Evolutionary conservation across 2,888 invertebrate species (phyloP).

Genomic region (Himalopsyche japonica): DNA sequence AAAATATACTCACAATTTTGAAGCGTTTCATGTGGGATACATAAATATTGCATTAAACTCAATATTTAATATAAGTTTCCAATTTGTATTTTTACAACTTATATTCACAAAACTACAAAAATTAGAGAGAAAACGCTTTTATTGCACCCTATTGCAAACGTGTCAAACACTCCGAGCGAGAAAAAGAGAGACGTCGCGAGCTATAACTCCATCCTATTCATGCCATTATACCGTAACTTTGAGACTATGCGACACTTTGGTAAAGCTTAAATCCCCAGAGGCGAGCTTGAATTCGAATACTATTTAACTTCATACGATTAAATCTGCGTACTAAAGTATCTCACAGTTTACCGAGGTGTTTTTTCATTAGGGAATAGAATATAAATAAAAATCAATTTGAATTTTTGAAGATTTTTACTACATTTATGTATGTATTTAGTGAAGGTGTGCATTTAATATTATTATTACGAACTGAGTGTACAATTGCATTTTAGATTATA

Average conservation of each 20-base stretch:
- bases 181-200: slow-evolving; percentile 33
- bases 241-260: slow-evolving; percentile 23
- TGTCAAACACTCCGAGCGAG: slow-evolving; percentile 27
- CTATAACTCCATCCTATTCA: slow-evolving; percentile 39
- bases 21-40: slow-evolving; percentile 19
- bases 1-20: slow-evolving; percentile 17
- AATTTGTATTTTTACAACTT: slow-evolving; percentile 41
- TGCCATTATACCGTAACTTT: slow-evolving; percentile 31
- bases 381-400: slow-evolving; percentile 27
- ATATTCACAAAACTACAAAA: slow-evolving; percentile 37
- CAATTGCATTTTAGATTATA: slow-evolving; percentile 34
- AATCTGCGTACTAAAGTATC: slow-evolving; percentile 11
- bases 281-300: not conserved
- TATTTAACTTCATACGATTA: not conserved
- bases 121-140: slow-evolving; percentile 38
- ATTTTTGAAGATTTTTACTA: slow-evolving; percentile 33
- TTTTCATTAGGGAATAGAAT: slow-evolving; percentile 30
- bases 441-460: slow-evolving; percentile 22
- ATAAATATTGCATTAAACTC: slow-evolving; percentile 27
- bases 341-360: slow-evolving; percentile 12
- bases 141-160: slow-evolving; percentile 39
- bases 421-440: slow-evolving; percentile 28
- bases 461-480: slow-evolving; percentile 14
- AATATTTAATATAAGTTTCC: slow-evolving; percentile 37
- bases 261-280: not conserved